Evolutionary conservation across 2,113 vertebrate genomes (phyloP), one percentile per base, ranked within the genome.

Genomic region (Nothocercus nigrocapillus): DNA sequence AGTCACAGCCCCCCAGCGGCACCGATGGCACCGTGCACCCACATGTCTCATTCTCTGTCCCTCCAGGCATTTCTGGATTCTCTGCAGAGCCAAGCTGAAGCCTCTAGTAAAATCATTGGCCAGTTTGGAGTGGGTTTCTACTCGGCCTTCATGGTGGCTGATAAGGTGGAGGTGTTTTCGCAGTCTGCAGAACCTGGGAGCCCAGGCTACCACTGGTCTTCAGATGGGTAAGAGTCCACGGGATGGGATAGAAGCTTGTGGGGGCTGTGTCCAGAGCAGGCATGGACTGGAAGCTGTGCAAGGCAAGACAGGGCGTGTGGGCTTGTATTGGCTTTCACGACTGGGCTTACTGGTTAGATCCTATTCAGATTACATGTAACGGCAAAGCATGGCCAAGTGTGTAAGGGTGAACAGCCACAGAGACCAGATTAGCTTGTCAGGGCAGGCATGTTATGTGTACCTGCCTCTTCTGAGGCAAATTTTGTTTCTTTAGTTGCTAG

Each of bases 51-150:
- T 17, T 61, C 34, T 80, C 40, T 85, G 28, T 72, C 69, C 66
- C 51, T 58, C 1, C 94, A 99, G 99, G 99, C 98, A 1, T 99
- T 99, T 93, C 96, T 99, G 86, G 99, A 99, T 8, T 97, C 98
- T 2, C 97, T 99, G 93, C 98, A 99, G 97, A 98, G 89, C 96
- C 98, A 99, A 96, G 97, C 98, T 0, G 99, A 99, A 96, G 98
- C 98, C 94, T 98, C 98, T 90, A 98, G 98, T 97, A 98, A 98
- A 95, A 99, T 99, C 97, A 99, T 99, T 0, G 99, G 99, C 86
- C 99, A 99, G 98, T 99, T 99, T 76, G 99, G 99, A 32, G 99
- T 99, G 53, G 99, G 99, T 27, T 99, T 99, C 97, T 99, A 99
- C 96, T 99, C 99, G 0, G 98, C 99, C n/a, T 99, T 99, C 98